Percentiles rank a stretch among this genome's conserved stretches.
phyloP scores from a whole-genome alignment of 2,113 vertebrate genomes.

The Hepsetus odoe region DNA sequence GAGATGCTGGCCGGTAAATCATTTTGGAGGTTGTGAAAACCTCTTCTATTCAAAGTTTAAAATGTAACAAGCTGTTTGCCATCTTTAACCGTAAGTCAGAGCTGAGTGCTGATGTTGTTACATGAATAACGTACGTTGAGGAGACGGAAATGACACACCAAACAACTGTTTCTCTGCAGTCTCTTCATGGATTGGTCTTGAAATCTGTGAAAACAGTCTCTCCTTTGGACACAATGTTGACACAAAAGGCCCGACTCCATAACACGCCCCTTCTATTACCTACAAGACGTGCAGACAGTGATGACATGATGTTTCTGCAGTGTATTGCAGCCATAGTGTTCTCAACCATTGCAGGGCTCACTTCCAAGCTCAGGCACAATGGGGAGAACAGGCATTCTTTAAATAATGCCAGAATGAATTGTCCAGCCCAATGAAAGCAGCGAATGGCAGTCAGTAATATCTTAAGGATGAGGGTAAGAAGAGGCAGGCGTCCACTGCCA shows the following conservation, averaged over 20 bases:
- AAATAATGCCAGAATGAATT: conserved; percentile 52
- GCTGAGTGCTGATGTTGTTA: neutral
- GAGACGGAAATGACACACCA: conserved; percentile 20
- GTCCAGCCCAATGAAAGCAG: conserved; percentile 50
- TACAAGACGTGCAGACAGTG: conserved; percentile 39
- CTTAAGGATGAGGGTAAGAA: conserved; percentile 20
- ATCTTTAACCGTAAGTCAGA: conserved; percentile 17
- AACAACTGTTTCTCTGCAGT: conserved; percentile 10
- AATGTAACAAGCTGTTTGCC: conserved; percentile 16
- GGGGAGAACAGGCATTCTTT: conserved; percentile 60
- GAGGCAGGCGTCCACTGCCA: conserved; percentile 11
- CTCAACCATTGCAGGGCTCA: conserved; percentile 45
- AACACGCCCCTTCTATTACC: conserved; percentile 32
- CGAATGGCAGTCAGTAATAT: conserved; percentile 45
- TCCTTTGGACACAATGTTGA: conserved; percentile 32
- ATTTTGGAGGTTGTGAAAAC: conserved; percentile 3
- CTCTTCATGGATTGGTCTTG: conserved; percentile 7
- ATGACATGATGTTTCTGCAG: conserved; percentile 34
- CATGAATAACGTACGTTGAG: conserved; percentile 6
- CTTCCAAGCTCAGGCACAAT: conserved; percentile 51
- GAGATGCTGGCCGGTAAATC: neutral
- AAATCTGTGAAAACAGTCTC: conserved; percentile 27
- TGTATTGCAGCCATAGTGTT: conserved; percentile 27
- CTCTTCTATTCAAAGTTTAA: conserved; percentile 2
- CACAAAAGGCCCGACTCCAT: conserved; percentile 33